Base-by-base conservation (phyloP, 2,113 vertebrate genomes). In the Thalassarche chlororhynchos region DNA sequence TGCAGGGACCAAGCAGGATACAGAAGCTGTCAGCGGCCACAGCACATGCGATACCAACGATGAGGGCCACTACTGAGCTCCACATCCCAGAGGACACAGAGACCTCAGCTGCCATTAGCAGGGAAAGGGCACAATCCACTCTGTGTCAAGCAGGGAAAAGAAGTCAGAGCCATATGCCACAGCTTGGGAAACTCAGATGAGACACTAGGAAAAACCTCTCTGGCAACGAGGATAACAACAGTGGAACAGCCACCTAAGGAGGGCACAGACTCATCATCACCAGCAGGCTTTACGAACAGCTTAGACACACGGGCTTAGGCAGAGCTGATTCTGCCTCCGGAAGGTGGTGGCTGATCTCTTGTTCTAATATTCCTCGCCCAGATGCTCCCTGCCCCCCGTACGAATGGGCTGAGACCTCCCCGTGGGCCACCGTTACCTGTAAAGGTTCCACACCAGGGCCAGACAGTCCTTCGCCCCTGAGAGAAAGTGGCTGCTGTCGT, bases 391-490 rank as follows among this genome's bases (percentile, higher is more conserved):
- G 51, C 32, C 14, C 55, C 18, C 17, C 1, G 4, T 4, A 16
- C 0, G 1, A 32, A 32, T 1, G 6, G 31, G 32, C 4, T 1
- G 3, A 46, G 70, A 15, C 17, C 14, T 13, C 6, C n/a, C 17
- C 8, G 3, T 1, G 0, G 26, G 28, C 28, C 20, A 14, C 38
- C 0, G 4, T 90, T 98, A 99, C 99, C 99, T 99, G 98, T 97
- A 98, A 9, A 99, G 98, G 95, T 98, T 99, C 99, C 99, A 99
- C 72, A 99, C 98, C 65, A 99, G 98, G 24, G 98, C 99, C 90
- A 99, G 96, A 91, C 99, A 99, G 98, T 99, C 99, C 96, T 99
- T 99, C 20, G 99, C 99, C 61, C 99, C 99, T 0, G 99, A 99
- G 58, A 99, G 94, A 75, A 99, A 99, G 96, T 99, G 99, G 97